Evolutionary conservation across 2,113 vertebrate genomes (phyloP).

Genomic region (Chrysochloris asiatica): DNA sequence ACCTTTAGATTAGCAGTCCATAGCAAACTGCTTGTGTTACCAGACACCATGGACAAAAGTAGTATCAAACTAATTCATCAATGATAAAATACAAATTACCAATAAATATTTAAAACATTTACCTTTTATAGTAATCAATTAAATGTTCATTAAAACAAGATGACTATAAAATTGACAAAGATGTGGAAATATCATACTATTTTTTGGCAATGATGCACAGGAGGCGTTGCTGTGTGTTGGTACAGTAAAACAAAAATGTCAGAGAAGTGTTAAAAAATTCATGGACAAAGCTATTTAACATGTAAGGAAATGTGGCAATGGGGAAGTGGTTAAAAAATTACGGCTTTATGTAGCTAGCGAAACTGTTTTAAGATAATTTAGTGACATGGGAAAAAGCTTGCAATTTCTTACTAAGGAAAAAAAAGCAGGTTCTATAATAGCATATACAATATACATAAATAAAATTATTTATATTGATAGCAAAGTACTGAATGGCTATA

Average conservation of each 20-base stretch:
- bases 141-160: conserved; percentile 38
- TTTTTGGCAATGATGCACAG: background rate
- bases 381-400: background rate
- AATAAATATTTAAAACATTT: conserved; percentile 42
- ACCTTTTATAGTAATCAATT: conserved; percentile 49
- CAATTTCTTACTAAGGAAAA: conserved; percentile 12
- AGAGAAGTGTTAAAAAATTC: background rate
- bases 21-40: background rate
- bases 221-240: background rate
- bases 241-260: background rate
- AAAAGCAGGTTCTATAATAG: background rate
- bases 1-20: too few relatives aligned
- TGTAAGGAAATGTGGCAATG: background rate
- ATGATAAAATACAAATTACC: conserved; percentile 38
- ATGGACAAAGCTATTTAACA: background rate
- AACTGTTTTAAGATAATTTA: conserved; percentile 21
- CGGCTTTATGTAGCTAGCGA: background rate
- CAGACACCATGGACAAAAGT: background rate
- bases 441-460: background rate
- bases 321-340: background rate
- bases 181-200: background rate
- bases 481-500: background rate
- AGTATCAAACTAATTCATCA: conserved; percentile 4
- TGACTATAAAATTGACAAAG: background rate
- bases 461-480: conserved; percentile 3